A percentile compares a stretch with the other conserved stretches of the same genome.
phyloP scores from a whole-genome alignment of 2,113 vertebrate genomes.

The Pteruthius melanotis region DNA sequence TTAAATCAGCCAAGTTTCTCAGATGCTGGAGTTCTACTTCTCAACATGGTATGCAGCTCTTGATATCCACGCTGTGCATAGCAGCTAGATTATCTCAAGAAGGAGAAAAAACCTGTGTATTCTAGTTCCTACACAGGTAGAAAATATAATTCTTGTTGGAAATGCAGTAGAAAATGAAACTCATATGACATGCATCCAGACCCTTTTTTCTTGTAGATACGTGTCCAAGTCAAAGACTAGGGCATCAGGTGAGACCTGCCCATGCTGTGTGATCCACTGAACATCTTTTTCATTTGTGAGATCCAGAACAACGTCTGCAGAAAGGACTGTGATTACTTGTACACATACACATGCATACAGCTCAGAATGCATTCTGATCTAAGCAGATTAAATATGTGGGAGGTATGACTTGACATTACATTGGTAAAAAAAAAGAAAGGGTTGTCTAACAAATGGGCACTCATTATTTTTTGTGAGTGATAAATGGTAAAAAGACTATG shows the following conservation, averaged over 20 bases:
- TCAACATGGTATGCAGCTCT: accelerated
- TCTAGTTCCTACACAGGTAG: not conserved
- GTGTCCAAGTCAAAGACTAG: not conserved
- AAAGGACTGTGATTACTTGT: not conserved
- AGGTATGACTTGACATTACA: not conserved
- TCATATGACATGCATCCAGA: not conserved
- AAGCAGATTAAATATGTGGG: not conserved
- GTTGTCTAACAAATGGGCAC: not conserved
- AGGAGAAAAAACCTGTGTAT: not conserved
- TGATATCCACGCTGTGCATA: not conserved
- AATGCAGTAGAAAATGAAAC: not conserved
- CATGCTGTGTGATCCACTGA: not conserved
- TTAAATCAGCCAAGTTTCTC: not conserved
- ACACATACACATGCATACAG: not conserved
- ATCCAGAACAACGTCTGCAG: not conserved
- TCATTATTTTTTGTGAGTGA: not conserved
- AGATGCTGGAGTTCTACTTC: not conserved
- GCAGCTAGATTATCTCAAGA: not conserved
- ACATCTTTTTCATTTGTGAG: not conserved
- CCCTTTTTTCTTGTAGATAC: not conserved
- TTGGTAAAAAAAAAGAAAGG: not conserved
- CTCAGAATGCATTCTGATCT: not conserved
- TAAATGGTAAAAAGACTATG: not conserved
- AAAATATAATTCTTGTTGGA: not conserved
- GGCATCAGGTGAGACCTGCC: not conserved